Conservation (phyloP, 2,888 invertebrate species). For the Deroplatys truncata region DNA sequence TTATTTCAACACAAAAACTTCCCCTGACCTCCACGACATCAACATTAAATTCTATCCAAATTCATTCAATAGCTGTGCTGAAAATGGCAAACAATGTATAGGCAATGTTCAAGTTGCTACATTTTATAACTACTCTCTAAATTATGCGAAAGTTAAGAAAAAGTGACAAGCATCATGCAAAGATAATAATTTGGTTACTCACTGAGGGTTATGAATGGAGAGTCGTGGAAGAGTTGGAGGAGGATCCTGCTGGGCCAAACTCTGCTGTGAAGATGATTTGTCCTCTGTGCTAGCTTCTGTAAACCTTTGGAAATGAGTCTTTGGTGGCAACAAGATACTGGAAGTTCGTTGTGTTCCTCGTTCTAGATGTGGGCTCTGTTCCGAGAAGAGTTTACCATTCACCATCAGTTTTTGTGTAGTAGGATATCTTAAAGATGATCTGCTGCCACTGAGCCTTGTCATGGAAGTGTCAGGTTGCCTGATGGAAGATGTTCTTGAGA, state of each 20-base stretch:
- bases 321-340: not conserved
- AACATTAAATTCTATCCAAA: too few relatives aligned
- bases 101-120: too few relatives aligned
- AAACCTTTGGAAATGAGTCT: not conserved
- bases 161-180: too few relatives aligned
- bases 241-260: not conserved
- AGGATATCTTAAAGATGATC: conserved; percentile 42
- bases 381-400: conserved; percentile 43
- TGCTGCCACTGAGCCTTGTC: conserved; percentile 6
- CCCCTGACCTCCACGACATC: too few relatives aligned
- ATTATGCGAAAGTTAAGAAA: too few relatives aligned
- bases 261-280: not conserved
- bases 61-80: too few relatives aligned
- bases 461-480: not conserved
- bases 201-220: not conserved
- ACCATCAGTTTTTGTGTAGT: conserved; percentile 47
- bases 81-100: too few relatives aligned
- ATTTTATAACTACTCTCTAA: too few relatives aligned
- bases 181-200: not conserved
- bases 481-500: conserved; percentile 23
- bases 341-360: not conserved
- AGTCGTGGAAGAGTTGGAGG: not conserved
- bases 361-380: not conserved
- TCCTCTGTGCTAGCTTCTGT: not conserved
- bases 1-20: too few relatives aligned